Percentiles rank a stretch among this genome's conserved stretches.
These are phyloP conservation scores for Ptiloglossa arizonensis DNA, from an alignment of 1,140 invertebrate genomes.

Conservation along the genomic window DNA sequence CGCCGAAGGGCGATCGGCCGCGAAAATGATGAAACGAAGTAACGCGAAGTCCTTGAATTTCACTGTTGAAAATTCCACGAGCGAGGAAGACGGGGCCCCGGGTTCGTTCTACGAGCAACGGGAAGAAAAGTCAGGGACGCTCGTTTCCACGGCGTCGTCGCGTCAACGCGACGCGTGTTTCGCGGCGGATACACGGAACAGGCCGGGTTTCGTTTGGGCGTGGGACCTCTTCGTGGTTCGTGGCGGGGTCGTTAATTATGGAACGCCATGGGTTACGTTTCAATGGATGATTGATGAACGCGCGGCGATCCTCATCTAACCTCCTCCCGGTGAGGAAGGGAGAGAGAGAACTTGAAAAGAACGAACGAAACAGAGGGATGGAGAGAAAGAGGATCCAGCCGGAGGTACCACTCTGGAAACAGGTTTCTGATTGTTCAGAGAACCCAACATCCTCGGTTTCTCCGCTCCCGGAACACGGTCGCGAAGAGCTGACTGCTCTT, in stretches of 20 bases:
- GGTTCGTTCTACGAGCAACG: too few relatives aligned
- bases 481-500: conserved; percentile 51
- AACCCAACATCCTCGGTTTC: conserved; percentile 55
- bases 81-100: too few relatives aligned
- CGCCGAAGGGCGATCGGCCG: too few relatives aligned
- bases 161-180: conserved; percentile 39
- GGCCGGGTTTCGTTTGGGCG: conserved; percentile 62
- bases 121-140: conserved; percentile 28
- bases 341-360: conserved; percentile 39
- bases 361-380: conserved; percentile 50
- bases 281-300: conserved; percentile 76
- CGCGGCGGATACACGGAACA: conserved; percentile 36
- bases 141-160: conserved; percentile 45
- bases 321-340: conserved; percentile 41
- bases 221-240: conserved; percentile 62
- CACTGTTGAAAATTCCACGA: too few relatives aligned
- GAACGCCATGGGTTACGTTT: conserved; percentile 73
- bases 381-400: conserved; percentile 58
- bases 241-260: conserved; percentile 73
- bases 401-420: conserved; percentile 64
- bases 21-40: too few relatives aligned
- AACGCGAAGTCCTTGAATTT: too few relatives aligned
- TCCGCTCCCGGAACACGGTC: conserved; percentile 61
- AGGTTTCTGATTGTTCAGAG: conserved; percentile 70
- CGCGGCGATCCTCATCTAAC: conserved; percentile 66